Base-by-base conservation (phyloP, 2,797 vertebrate genomes). In the Channa striata region DNA sequence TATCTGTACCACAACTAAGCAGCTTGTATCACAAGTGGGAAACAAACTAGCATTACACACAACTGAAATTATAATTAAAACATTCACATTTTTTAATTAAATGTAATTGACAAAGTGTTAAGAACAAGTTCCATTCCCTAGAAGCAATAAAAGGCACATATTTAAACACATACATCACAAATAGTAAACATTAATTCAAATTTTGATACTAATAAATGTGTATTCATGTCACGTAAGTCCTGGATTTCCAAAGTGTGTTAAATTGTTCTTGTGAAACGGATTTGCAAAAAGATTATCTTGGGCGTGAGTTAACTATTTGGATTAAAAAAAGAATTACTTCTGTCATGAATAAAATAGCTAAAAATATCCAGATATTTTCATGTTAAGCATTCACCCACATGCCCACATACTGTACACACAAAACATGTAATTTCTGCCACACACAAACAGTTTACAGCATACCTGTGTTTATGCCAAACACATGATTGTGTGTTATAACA, bases 361-460 rank as follows among this genome's bases (percentile, higher is more conserved):
- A 80, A 86, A 77, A 84, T 72, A 82, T 7, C 48, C 14, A 37
- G 23, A 61, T 19, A 47, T 10, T 79, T 53, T 43, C 34, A 19
- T 50, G 69, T 82, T 80, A 91, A 47, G 39, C 36, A 51, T 73
- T 73, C 69, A 54, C 80, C 79, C 72, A 86, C 83, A 72, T 84
- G 70, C 63, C 81, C 78, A 73, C 78, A 54, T 54, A 58, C 25
- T 72, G 44, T 63, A 63, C 62, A 78, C 52, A 62, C 52, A 74
- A 77, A 76, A 81, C 66, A 72, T 72, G 64, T 68, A 47, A 72
- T 63, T 61, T 70, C 49, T 72, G 61, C 63, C 77, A 69, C 77
- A 76, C 50, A 60, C 60, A 66, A 66, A 73, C 61, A 59, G 49
- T 57, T 59, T 62, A 39, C 68, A 73, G 57, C 65, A 34, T 20